Conservation (phyloP, 37 sponge, comb jelly and placozoan genomes). For the Aphrocallistes beatrix region DNA sequence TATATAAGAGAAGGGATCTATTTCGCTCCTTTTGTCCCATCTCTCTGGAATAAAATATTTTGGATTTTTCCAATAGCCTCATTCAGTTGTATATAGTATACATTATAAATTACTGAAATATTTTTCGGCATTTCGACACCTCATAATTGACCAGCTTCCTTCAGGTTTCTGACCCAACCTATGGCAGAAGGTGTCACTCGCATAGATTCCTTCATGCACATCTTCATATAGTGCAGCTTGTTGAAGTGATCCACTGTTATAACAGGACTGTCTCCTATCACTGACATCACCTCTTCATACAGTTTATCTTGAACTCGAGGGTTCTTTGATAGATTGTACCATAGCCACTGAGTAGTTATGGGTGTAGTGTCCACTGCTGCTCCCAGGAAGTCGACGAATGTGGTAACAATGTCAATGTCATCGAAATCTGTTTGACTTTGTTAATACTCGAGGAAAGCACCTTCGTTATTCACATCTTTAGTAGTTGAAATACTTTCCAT, state of each 20-base stretch:
- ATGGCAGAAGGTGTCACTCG: background rate
- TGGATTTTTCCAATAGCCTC: conserved; percentile 3
- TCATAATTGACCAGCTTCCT: background rate
- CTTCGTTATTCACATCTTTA: no score
- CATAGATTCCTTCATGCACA: background rate
- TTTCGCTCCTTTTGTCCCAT: conserved; percentile 10
- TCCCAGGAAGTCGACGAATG: background rate
- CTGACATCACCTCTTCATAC: background rate
- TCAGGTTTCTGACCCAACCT: background rate
- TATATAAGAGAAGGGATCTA: conserved; percentile 23
- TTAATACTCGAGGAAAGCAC: background rate
- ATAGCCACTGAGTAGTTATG: background rate
- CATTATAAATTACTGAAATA: background rate
- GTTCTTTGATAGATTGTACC: background rate
- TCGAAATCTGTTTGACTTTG: background rate
- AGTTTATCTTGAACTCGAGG: background rate
- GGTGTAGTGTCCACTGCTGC: background rate
- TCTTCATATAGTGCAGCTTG: background rate
- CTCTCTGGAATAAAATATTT: background rate
- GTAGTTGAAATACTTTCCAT: no score
- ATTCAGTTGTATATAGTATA: background rate
- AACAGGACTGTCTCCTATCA: background rate
- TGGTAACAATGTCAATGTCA: background rate
- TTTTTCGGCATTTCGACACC: background rate
- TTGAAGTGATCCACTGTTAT: background rate